These are phyloP conservation scores for Ostrea denselamellosa DNA, from an alignment of 1,140 invertebrate genomes.

Conservation along the genomic window DNA sequence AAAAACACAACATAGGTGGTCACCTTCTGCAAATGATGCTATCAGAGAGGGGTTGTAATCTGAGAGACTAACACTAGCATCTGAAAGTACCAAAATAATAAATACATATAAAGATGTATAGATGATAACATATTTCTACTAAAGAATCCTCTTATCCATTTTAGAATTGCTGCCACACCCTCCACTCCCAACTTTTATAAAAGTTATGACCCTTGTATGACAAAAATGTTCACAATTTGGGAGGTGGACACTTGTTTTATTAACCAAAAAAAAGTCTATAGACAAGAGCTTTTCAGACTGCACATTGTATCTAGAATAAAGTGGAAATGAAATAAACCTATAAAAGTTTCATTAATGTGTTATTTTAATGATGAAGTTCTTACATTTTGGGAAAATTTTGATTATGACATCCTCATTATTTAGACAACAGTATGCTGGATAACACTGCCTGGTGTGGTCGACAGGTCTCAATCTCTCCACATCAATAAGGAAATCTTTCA, in stretches of 20 bases:
- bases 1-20: conserved; percentile 50
- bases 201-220: too few relatives aligned
- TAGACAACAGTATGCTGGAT: conserved; percentile 61
- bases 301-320: not conserved
- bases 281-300: too few relatives aligned
- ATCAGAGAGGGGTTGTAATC: conserved; percentile 50
- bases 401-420: conserved; percentile 54
- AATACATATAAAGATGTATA: not conserved
- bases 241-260: too few relatives aligned
- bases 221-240: not conserved
- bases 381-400: conserved; percentile 56
- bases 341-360: not conserved
- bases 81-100: not conserved
- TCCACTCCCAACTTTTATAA: not conserved
- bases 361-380: not conserved
- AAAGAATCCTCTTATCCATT: too few relatives aligned
- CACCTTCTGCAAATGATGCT: conserved; percentile 56
- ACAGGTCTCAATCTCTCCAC: conserved; percentile 52
- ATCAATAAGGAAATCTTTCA: conserved; percentile 66
- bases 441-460: conserved; percentile 52
- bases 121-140: too few relatives aligned
- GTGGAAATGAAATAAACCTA: not conserved
- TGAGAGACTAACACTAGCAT: not conserved
- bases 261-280: too few relatives aligned
- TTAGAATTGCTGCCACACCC: too few relatives aligned